Evolutionary conservation across 2,113 vertebrate genomes (phyloP).

Genomic region (Hippocampus zosterae): DNA sequence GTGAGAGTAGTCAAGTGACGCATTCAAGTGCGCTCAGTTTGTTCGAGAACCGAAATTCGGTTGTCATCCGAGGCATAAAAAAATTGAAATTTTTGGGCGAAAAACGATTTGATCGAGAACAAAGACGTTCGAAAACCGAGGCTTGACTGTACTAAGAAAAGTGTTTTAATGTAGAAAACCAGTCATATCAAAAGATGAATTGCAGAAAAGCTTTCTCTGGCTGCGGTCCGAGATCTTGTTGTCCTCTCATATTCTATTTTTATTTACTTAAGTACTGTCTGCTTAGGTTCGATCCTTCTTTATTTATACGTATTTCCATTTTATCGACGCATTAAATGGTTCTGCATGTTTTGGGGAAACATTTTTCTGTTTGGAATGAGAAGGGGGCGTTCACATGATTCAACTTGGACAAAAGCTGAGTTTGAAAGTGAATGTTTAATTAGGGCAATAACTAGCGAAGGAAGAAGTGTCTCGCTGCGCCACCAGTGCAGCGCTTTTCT

Average conservation of each 20-base stretch:
- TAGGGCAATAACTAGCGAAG: constrained; percentile 62
- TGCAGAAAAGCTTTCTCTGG: constrained; percentile 1
- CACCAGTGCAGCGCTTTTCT: constrained; percentile 58
- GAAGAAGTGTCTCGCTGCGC: constrained; percentile 1
- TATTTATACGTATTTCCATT: constrained; percentile 66
- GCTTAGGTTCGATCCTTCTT: constrained; percentile 27
- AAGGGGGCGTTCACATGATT: background rate
- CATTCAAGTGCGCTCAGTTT: too few species aligned
- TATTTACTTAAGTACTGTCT: constrained; percentile 11
- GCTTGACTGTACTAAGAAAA: too few species aligned
- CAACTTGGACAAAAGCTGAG: background rate
- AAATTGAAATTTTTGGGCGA: too few species aligned
- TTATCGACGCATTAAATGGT: constrained; percentile 46
- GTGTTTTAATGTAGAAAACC: background rate
- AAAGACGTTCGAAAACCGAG: too few species aligned
- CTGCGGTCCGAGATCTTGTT: background rate
- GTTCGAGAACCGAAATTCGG: too few species aligned
- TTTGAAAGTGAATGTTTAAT: constrained; percentile 53
- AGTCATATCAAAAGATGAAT: background rate
- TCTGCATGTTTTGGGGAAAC: constrained; percentile 56
- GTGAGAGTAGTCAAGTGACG: too few species aligned
- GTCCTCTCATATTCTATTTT: constrained; percentile 20
- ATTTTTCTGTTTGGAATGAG: constrained; percentile 17
- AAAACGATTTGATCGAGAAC: too few species aligned
- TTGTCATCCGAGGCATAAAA: too few species aligned